Percentiles rank a stretch among this genome's conserved stretches.
Evolutionary conservation across 2,888 invertebrate genomes (phyloP).

Genomic region (Linnaemya tessellans): DNA sequence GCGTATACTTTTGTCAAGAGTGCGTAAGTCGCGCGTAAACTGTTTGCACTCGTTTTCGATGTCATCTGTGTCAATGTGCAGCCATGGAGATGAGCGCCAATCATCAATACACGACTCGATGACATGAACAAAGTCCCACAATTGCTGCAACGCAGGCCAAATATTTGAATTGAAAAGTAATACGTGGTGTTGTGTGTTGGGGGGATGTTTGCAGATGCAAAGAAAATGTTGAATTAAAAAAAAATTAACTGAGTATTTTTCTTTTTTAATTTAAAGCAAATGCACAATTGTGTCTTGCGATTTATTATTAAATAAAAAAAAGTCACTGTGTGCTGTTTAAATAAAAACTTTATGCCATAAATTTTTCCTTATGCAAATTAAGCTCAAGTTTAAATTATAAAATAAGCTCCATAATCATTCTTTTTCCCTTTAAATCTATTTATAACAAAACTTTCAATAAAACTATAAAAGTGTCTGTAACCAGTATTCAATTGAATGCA

Average conservation of each 20-base stretch:
- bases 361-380: not conserved
- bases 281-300: not conserved
- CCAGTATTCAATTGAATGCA: constrained; percentile 27
- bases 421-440: not conserved
- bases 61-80: constrained; percentile 95
- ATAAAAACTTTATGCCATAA: not conserved
- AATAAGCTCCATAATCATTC: not conserved
- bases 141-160: constrained; percentile 84
- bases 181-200: not conserved
- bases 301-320: not conserved
- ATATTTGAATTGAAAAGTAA: constrained; percentile 37
- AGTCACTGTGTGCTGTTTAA: not conserved
- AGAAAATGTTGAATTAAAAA: not conserved
- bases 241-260: not conserved
- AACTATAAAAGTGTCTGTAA: constrained; percentile 30
- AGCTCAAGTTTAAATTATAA: not conserved
- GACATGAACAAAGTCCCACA: constrained; percentile 96
- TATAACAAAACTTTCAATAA: constrained; percentile 28
- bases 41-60: constrained; percentile 98
- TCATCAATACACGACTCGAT: constrained; percentile 93
- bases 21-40: constrained; percentile 93
- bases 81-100: constrained; percentile 98
- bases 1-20: constrained; percentile 92
- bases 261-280: not conserved
- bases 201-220: not conserved